A percentile compares a stretch with the other conserved stretches of the same genome.
phyloP scores from a whole-genome alignment of 1,140 invertebrate genomes.

The Lepidurus packardi region DNA sequence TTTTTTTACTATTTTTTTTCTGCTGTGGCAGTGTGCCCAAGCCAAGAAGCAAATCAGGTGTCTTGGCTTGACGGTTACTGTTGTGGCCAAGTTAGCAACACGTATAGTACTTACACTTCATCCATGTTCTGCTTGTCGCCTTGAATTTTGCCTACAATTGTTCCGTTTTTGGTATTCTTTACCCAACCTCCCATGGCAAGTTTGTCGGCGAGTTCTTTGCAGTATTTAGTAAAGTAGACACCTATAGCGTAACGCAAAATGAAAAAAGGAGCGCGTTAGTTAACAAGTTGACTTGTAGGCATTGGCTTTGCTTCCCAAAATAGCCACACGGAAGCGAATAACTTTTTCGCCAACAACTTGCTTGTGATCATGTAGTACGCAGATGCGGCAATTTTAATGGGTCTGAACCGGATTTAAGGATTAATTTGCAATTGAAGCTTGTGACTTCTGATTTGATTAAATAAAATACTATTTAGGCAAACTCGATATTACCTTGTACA shows the following conservation, averaged over 20 bases:
- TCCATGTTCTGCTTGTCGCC: constrained; percentile 68
- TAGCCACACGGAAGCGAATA: neutral
- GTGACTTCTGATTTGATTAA: too few species aligned
- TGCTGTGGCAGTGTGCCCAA: too few species aligned
- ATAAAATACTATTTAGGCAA: neutral
- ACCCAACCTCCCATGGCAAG: constrained; percentile 79
- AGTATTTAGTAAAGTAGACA: constrained; percentile 79
- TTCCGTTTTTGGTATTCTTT: constrained; percentile 78
- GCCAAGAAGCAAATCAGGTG: constrained; percentile 22
- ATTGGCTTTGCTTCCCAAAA: neutral
- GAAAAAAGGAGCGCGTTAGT: neutral
- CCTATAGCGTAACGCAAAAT: constrained; percentile 52
- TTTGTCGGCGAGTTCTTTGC: constrained; percentile 65
- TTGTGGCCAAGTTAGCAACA: constrained; percentile 11
- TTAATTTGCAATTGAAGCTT: too few species aligned
- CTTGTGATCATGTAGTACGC: constrained; percentile 11
- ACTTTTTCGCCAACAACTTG: constrained; percentile 8
- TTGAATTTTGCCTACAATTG: constrained; percentile 79
- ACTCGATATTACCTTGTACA: constrained; percentile 65
- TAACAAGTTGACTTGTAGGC: neutral
- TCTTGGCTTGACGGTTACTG: neutral
- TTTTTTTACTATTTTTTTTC: neutral
- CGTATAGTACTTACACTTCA: constrained; percentile 64
- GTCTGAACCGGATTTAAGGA: too few species aligned
- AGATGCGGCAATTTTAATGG: neutral